These are phyloP conservation scores for Nematolebias whitei DNA, from an alignment of 2,113 vertebrate species.

Conservation along the genomic window DNA sequence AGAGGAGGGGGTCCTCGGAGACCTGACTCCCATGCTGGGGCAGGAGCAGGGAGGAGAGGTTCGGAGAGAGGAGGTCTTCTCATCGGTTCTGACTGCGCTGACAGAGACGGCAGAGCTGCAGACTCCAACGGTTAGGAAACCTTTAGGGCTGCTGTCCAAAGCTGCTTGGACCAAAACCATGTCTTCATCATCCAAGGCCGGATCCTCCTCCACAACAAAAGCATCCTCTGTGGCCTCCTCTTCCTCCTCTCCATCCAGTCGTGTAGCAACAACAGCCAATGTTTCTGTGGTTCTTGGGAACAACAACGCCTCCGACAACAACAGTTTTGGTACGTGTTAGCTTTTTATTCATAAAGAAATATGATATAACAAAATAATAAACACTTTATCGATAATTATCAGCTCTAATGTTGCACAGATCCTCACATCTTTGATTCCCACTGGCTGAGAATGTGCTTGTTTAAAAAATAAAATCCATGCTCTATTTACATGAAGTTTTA, in stretches of 20 bases:
- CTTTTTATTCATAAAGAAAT: background rate
- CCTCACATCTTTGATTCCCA: background rate
- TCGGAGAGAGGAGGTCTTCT: constrained; percentile 62
- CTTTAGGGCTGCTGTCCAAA: constrained; percentile 73
- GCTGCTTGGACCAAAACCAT: constrained; percentile 66
- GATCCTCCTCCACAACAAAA: constrained; percentile 53
- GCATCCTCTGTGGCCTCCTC: constrained; percentile 38
- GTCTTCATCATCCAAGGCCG: constrained; percentile 59
- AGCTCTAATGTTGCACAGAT: background rate
- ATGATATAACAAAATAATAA: no score
- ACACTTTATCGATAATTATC: background rate
- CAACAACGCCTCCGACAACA: constrained; percentile 68
- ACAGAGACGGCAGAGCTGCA: constrained; percentile 73
- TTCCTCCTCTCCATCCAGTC: constrained; percentile 59
- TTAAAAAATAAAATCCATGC: background rate
- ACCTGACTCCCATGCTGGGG: constrained; percentile 36
- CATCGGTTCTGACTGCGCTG: constrained; percentile 65
- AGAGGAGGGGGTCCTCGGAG: constrained; percentile 14
- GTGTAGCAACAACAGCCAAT: constrained; percentile 65
- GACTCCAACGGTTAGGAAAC: constrained; percentile 47
- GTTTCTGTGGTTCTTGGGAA: constrained; percentile 57
- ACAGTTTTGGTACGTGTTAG: constrained; percentile 82
- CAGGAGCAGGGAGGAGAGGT: constrained; percentile 50
- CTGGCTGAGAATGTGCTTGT: background rate
- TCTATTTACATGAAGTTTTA: no score